Evolutionary conservation across 2,888 invertebrate genomes (phyloP), one percentile per base, ranked within the genome.

Genomic region (Mellilla xanthometata): DNA sequence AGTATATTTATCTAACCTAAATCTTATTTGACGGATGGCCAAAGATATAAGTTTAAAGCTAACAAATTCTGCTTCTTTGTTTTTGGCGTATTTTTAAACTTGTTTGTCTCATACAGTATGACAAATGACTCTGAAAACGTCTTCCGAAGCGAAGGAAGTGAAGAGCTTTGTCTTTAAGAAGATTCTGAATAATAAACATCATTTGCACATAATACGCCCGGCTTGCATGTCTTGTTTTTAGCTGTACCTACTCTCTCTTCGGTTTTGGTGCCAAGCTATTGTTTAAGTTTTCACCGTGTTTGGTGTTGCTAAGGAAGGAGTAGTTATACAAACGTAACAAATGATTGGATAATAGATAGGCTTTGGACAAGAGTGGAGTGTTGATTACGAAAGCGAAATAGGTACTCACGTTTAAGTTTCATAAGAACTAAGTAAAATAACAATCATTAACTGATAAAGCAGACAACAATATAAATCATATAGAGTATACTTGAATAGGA

Each of bases 161-260:
- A 38, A 29, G 33, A 40, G 44, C 33, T 48, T 50, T 55, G 50
- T 52, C 50, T 44, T 46, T 41, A 31, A 46, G 38, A 10, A 31
- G 27, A 26, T 19, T 26, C 29, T 22, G 27, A 19, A 26, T 35
- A 34, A 39, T 24, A 39, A 42, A 43, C 26, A 39, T 24, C 36
- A 36, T 43, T 26, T 33, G 39, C 48, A 36, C 54, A 54, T 57
- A 53, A 58, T 52, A 15, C 23, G n/a, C 28, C 32, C 26, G 15
- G 12, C 12, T 15, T 8, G 12, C 6, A 29, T n/a, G n/a, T 10
- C 28, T 44, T 19, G 39, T 39, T 28, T 33, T 10, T 44, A 29
- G 23, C 23, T 39, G 10, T 31, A 57, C 60, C 67, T 57, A 70
- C 79, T 81, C 76, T 82, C 79, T 74, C 76, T 74, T 69, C 58